Conservation (phyloP, 2,888 invertebrate species). For the Drosophila algonquin region DNA sequence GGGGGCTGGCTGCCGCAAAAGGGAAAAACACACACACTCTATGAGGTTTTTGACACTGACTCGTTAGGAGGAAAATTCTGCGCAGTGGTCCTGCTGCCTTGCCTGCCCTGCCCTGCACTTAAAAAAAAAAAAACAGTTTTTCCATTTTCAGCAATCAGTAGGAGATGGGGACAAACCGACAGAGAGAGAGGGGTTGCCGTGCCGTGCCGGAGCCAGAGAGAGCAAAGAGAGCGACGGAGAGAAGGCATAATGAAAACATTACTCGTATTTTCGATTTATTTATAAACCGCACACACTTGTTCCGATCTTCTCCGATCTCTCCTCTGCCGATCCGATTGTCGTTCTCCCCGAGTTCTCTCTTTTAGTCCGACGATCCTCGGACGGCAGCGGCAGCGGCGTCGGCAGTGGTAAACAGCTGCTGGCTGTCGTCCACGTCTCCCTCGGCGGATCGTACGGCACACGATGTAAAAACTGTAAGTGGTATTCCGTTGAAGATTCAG, state of each 20-base stretch:
- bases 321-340: constrained; percentile 6
- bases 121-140: constrained; percentile 33
- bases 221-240: constrained; percentile 4
- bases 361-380: constrained; percentile 53
- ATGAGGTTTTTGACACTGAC: constrained; percentile 80
- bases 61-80: constrained; percentile 69
- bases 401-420: constrained; percentile 65
- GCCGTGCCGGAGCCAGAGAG: neutral
- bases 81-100: constrained; percentile 71
- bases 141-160: constrained; percentile 45
- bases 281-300: constrained; percentile 82
- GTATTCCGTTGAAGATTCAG: constrained; percentile 80
- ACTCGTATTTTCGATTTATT: constrained; percentile 76
- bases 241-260: constrained; percentile 68
- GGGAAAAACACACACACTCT: constrained; percentile 20
- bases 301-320: constrained; percentile 50
- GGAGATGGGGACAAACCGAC: constrained; percentile 42
- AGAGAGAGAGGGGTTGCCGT: constrained; percentile 11
- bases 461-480: constrained; percentile 82
- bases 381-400: neutral
- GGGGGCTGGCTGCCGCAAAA: constrained; percentile 17
- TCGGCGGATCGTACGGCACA: constrained; percentile 18
- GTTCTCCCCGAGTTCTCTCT: constrained; percentile 4
- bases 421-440: constrained; percentile 49
- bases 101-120: constrained; percentile 6